Evolutionary conservation across 2,888 invertebrate species (phyloP), one percentile per base, ranked within the genome.

Genomic region (Acanthosoma haemorrhoidale): DNA sequence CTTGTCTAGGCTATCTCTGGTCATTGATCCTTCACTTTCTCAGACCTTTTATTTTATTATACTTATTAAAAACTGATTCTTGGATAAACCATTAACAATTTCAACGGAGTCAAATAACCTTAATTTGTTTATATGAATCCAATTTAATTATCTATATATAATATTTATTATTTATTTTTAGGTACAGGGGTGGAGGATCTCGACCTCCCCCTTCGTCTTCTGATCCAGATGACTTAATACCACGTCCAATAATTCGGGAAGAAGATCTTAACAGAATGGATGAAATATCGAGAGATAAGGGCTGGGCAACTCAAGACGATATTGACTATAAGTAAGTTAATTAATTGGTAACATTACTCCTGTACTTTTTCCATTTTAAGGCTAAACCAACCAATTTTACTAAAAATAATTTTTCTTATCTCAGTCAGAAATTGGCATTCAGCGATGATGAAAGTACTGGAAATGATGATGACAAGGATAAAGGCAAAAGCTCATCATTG

Each of bases 201-300:
- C 16, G 18, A n/a, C 67, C 51, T 6, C 67, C 67, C 11, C 51
- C 18, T 13, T 51, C 67, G 11, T 29, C 25, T 84, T 85, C 70
- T 51, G 61, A 74, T 66, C 67, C 72, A 61, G 88, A 87, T 75
- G 84, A 87, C 77, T 82, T 89, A 69, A 82, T 85, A 70, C 87
- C 90, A 75, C 85, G 91, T 69, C 92, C 96, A 72, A 96, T 96
- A 75, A 92, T 96, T 76, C 91, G 92, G 76, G 94, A 95, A 78
- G 94, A 95, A 79, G 94, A 95, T 80, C 85, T 96, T 77, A 92
- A 90, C 77, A 90, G 92, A 71, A 89, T 96, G 83, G 96, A 96
- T 81, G 91, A 94, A 78, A 91, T 95, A 76, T 87, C 91, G 57
- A 88, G 90, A 77, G 91, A 93, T 78, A 89, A 91, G 77, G 94